Conservation (phyloP, 2,113 vertebrate genomes). For the Gopherus evgoodei region DNA sequence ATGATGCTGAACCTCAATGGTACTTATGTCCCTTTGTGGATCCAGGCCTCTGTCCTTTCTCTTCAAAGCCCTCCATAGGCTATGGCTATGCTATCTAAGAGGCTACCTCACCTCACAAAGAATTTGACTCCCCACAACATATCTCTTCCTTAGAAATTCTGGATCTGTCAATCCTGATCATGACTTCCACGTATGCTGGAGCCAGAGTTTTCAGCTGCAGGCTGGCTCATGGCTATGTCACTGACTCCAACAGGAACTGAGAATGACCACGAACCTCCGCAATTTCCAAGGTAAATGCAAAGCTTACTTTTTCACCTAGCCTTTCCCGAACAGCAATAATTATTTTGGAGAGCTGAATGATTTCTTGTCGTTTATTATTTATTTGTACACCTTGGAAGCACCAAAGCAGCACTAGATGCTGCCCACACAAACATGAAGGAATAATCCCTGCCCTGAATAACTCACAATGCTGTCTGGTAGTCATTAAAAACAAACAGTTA, state of each 20-base stretch:
- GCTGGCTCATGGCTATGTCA: background rate
- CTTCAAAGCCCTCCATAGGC: background rate
- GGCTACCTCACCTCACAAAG: background rate
- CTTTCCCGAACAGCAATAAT: constrained; percentile 10
- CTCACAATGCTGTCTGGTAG: constrained; percentile 10
- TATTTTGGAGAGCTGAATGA: background rate
- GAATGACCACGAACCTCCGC: background rate
- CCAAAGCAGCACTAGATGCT: background rate
- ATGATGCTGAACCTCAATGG: too few relatives aligned
- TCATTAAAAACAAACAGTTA: background rate
- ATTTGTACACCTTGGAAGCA: background rate
- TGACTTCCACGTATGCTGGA: background rate
- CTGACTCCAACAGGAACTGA: background rate
- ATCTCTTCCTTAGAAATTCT: background rate
- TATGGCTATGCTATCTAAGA: background rate
- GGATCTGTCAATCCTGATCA: background rate
- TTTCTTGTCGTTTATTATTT: background rate
- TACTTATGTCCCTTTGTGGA: too few relatives aligned
- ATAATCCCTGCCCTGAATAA: background rate
- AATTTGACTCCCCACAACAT: background rate
- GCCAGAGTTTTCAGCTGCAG: background rate
- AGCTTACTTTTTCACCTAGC: background rate
- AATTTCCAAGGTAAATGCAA: background rate
- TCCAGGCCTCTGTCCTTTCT: background rate
- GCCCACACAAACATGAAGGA: background rate